Percentiles rank a stretch among this genome's conserved stretches.
These are phyloP conservation scores for Diarsia rubi DNA, from an alignment of 2,888 invertebrate genomes.

Conservation along the genomic window DNA sequence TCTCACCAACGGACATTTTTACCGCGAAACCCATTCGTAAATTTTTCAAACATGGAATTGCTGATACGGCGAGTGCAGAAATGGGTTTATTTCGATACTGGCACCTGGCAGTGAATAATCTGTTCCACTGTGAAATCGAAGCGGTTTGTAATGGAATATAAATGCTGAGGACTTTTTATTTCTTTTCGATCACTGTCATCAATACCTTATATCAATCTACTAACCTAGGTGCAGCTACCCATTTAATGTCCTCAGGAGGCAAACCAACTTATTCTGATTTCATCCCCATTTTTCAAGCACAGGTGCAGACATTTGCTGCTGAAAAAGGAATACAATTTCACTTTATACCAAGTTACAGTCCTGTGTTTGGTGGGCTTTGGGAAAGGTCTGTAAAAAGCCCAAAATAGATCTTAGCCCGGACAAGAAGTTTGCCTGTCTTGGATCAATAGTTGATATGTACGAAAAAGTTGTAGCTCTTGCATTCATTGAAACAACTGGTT, in stretches of 20 bases:
- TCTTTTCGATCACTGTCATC: not conserved
- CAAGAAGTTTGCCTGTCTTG: too few relatives aligned
- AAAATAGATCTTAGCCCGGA: too few relatives aligned
- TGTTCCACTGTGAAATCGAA: conserved; percentile 8
- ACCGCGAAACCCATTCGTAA: conserved; percentile 48
- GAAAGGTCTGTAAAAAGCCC: too few relatives aligned
- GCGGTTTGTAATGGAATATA: not conserved
- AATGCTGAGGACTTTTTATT: not conserved
- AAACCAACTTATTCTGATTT: not conserved
- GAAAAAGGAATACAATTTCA: too few relatives aligned
- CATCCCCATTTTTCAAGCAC: not conserved
- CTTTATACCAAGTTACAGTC: too few relatives aligned
- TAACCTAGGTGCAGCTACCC: not conserved
- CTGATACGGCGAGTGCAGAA: conserved; percentile 26
- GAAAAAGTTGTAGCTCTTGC: too few relatives aligned
- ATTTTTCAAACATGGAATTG: conserved; percentile 53
- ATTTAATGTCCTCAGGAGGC: not conserved
- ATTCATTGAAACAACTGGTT: too few relatives aligned
- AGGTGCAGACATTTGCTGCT: too few relatives aligned
- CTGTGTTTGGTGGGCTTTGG: too few relatives aligned
- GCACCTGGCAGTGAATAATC: conserved; percentile 35
- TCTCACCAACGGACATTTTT: conserved; percentile 63
- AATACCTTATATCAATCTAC: not conserved
- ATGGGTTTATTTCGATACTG: conserved; percentile 40
- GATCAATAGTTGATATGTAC: too few relatives aligned